A percentile compares a stretch with the other conserved stretches of the same genome.
Conservation (phyloP, 64 coral and sea anemone species). For the Stylophora pistillata region DNA sequence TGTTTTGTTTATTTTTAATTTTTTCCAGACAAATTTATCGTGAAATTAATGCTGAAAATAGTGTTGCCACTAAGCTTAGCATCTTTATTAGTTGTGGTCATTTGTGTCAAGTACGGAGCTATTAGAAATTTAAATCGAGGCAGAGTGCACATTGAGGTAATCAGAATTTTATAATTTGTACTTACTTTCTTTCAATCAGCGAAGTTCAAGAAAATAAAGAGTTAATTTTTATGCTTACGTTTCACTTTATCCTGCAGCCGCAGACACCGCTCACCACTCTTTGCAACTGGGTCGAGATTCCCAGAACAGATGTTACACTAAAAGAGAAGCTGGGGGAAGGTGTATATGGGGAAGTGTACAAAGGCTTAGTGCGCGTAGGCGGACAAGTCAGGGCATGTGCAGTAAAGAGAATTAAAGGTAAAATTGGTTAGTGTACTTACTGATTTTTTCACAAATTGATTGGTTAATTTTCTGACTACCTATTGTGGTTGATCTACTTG, state of each 20-base stretch:
- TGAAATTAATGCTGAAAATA: background rate
- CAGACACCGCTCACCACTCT: background rate
- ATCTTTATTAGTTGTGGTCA: background rate
- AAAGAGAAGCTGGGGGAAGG: slow-evolving; percentile 22
- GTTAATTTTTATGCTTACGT: background rate
- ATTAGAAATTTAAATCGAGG: background rate
- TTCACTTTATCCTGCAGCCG: background rate
- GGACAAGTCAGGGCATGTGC: background rate
- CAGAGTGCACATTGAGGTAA: background rate
- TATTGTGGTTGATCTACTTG: background rate
- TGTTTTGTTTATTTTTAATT: background rate
- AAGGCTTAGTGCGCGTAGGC: background rate
- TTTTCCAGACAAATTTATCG: background rate
- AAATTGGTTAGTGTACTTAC: too few species aligned
- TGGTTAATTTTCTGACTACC: too few species aligned
- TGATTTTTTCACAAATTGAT: too few species aligned
- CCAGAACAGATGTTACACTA: background rate
- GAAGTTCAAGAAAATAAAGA: background rate
- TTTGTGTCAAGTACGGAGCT: background rate
- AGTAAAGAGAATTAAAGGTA: slow-evolving; percentile 51
- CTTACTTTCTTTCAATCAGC: background rate
- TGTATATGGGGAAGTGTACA: slow-evolving; percentile 24
- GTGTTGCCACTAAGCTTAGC: background rate
- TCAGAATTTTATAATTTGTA: background rate
- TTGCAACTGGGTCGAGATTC: slow-evolving; percentile 13